phyloP scores from a whole-genome alignment of 2,888 invertebrate species.

The Sinohyriopsis cumingii region DNA sequence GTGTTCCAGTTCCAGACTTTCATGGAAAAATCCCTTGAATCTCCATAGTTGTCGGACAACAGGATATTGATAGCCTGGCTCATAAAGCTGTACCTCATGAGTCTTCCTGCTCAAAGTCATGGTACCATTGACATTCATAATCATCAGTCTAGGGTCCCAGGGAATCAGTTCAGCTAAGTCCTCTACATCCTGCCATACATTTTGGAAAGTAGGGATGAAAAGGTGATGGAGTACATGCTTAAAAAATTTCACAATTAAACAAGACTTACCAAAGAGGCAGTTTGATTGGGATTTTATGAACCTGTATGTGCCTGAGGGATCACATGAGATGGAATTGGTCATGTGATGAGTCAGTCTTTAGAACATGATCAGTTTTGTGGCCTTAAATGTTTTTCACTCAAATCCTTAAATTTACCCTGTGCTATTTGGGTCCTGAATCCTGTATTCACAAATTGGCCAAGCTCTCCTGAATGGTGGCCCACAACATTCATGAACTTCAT shows the following conservation, averaged over 20 bases:
- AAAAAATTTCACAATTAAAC: not conserved
- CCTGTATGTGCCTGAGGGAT: no score
- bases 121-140: conserved; percentile 51
- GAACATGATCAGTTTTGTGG: no score
- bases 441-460: no score
- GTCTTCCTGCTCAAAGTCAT: conserved; percentile 39
- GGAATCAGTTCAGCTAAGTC: conserved; percentile 32
- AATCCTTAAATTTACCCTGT: no score
- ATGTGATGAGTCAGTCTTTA: no score
- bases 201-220: not conserved
- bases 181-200: conserved; percentile 17
- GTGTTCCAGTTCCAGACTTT: conserved; percentile 57
- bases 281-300: no score
- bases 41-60: conserved; percentile 54
- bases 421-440: no score
- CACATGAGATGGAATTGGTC: no score
- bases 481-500: no score
- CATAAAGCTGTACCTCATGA: conserved; percentile 42
- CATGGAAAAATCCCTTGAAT: conserved; percentile 57
- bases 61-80: conserved; percentile 48
- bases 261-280: not conserved
- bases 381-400: no score
- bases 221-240: not conserved
- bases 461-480: no score
- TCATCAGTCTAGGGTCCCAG: conserved; percentile 56